Conservation (phyloP, 2,113 vertebrate genomes). For the Rhinogobius similis region DNA sequence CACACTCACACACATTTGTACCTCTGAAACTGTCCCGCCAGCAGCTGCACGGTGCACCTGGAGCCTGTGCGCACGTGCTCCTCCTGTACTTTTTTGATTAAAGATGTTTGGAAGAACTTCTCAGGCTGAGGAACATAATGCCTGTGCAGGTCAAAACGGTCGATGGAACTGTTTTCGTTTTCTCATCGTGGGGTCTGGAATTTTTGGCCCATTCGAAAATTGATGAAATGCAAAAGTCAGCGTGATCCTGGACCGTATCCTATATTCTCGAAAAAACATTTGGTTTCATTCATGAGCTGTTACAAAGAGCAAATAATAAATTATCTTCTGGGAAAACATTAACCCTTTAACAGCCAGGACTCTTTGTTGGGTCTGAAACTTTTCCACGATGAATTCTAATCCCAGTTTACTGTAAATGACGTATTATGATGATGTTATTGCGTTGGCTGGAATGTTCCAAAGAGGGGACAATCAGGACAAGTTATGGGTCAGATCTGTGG, state of each 20-base stretch:
- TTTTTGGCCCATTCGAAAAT: conserved; percentile 18
- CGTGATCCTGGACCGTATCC: conserved; percentile 15
- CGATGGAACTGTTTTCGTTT: background rate
- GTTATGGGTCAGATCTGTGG: no score
- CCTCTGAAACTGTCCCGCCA: conserved; percentile 16
- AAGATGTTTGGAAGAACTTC: conserved; percentile 35
- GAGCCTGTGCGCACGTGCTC: conserved; percentile 20
- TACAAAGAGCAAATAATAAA: background rate
- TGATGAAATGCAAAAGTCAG: conserved; percentile 43
- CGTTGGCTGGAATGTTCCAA: no score
- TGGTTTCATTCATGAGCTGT: background rate
- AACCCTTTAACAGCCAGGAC: background rate
- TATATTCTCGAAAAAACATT: conserved; percentile 8
- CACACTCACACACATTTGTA: conserved; percentile 27
- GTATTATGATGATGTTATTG: no score
- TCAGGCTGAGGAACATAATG: conserved; percentile 15
- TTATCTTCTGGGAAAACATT: background rate
- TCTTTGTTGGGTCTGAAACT: no score
- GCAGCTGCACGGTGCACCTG: conserved; percentile 70
- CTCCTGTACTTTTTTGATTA: conserved; percentile 34
- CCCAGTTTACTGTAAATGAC: no score
- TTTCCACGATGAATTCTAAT: no score
- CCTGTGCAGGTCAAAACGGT: conserved; percentile 9
- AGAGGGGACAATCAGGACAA: no score
- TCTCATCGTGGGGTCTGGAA: conserved; percentile 36